phyloP scores from a whole-genome alignment of 2,113 vertebrate genomes.

The Vanacampus margaritifer region DNA sequence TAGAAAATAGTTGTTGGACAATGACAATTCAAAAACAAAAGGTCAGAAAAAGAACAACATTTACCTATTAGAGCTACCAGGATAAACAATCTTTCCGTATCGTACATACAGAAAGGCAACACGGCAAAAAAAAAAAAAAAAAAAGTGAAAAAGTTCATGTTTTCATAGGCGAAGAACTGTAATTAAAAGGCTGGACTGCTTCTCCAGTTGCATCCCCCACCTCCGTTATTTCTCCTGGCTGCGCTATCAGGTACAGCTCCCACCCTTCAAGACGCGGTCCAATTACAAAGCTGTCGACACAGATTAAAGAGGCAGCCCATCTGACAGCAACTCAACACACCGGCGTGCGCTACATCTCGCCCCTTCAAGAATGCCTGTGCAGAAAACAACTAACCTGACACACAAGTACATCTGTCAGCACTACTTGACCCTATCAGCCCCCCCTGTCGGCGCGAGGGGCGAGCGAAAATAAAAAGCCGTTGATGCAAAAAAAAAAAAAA shows the following conservation, averaged over 20 bases:
- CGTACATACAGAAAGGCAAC: too few relatives aligned
- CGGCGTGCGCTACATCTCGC: slow-evolving; percentile 27
- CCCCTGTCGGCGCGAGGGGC: slow-evolving; percentile 36
- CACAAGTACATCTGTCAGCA: slow-evolving; percentile 23
- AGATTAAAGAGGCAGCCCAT: slow-evolving; percentile 57
- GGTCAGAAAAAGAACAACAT: too few relatives aligned
- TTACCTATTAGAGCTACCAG: too few relatives aligned
- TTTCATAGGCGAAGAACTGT: not conserved
- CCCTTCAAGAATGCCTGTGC: slow-evolving; percentile 21
- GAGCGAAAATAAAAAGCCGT: slow-evolving; percentile 51
- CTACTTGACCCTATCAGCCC: slow-evolving; percentile 29
- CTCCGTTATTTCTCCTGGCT: slow-evolving; percentile 47
- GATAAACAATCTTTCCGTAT: too few relatives aligned
- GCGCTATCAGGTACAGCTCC: slow-evolving; percentile 10
- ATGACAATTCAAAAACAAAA: not conserved
- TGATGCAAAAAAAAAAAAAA: slow-evolving; percentile 23
- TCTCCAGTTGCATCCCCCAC: slow-evolving; percentile 41
- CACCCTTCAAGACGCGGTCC: slow-evolving; percentile 24
- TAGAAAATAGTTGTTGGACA: not conserved
- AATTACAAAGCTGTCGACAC: slow-evolving; percentile 65
- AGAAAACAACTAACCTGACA: slow-evolving; percentile 29
- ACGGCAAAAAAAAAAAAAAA: too few relatives aligned
- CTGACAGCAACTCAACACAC: slow-evolving; percentile 47
- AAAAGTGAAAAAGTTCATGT: not conserved
- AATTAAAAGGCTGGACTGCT: not conserved